Conservation (phyloP, 2,888 invertebrate genomes). For the Resseliella maxima region DNA sequence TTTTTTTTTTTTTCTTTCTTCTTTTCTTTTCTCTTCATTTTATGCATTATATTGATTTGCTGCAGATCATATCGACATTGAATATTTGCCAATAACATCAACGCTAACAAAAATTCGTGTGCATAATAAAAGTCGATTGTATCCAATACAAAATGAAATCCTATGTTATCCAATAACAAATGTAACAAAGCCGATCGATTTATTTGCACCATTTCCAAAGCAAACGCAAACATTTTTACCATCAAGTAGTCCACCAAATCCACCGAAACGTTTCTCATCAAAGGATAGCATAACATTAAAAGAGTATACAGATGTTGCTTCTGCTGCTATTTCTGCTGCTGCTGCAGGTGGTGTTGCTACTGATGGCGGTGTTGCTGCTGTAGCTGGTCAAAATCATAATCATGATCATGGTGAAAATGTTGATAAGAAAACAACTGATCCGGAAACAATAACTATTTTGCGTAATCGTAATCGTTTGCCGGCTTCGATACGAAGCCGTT, state of each 20-base stretch:
- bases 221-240: constrained; percentile 71
- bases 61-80: constrained; percentile 80
- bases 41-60: constrained; percentile 63
- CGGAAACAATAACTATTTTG: constrained; percentile 66
- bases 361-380: no score
- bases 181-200: constrained; percentile 65
- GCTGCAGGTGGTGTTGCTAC: no score
- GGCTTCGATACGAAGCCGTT: constrained; percentile 66
- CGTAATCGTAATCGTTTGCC: constrained; percentile 65
- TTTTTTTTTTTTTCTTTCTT: background rate
- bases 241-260: constrained; percentile 75
- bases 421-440: constrained; percentile 60
- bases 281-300: constrained; percentile 77
- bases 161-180: constrained; percentile 73
- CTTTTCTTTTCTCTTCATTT: background rate
- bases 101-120: constrained; percentile 84
- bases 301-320: no score
- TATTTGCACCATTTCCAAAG: constrained; percentile 73
- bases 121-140: constrained; percentile 73
- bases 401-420: constrained; percentile 58
- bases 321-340: no score
- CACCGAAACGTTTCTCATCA: constrained; percentile 82
- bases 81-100: constrained; percentile 84
- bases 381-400: constrained; percentile 65
- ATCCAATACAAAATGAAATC: constrained; percentile 69